A percentile compares a stretch with the other conserved stretches of the same genome.
These are phyloP conservation scores for Neoaliturus tenellus DNA, from an alignment of 2,888 invertebrate species.

Conservation along the genomic window DNA sequence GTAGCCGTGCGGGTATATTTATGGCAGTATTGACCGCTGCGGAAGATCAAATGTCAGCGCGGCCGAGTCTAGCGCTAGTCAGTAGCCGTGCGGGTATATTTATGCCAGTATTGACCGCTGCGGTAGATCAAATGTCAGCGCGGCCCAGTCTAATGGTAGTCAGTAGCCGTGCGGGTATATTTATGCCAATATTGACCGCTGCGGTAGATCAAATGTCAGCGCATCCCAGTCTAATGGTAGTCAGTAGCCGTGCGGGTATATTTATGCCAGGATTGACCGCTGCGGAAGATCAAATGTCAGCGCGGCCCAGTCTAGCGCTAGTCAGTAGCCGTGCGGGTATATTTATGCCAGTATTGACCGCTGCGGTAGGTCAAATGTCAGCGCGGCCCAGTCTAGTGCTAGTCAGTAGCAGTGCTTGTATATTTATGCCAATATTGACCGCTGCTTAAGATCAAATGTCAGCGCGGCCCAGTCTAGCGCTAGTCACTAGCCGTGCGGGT, in stretches of 20 bases:
- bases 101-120: not conserved
- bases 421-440: not conserved
- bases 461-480: slow-evolving; percentile 6
- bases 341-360: not conserved
- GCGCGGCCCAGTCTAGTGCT: not conserved
- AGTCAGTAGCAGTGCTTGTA: no score
- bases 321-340: not conserved
- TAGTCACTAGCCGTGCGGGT: not conserved
- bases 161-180: no score
- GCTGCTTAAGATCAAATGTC: not conserved
- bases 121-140: not conserved
- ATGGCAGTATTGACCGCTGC: no score
- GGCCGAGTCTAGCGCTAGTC: no score
- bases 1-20: no score
- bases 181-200: not conserved
- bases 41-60: no score
- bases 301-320: slow-evolving; percentile 4
- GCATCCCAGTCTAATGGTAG: not conserved
- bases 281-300: not conserved
- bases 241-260: not conserved
- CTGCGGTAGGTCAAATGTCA: not conserved
- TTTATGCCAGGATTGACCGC: no score
- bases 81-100: no score
- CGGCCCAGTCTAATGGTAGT: no score
- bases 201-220: slow-evolving; percentile 2